Evolutionary conservation across 2,797 vertebrate genomes (phyloP).

Genomic region (Lagodon rhomboides): DNA sequence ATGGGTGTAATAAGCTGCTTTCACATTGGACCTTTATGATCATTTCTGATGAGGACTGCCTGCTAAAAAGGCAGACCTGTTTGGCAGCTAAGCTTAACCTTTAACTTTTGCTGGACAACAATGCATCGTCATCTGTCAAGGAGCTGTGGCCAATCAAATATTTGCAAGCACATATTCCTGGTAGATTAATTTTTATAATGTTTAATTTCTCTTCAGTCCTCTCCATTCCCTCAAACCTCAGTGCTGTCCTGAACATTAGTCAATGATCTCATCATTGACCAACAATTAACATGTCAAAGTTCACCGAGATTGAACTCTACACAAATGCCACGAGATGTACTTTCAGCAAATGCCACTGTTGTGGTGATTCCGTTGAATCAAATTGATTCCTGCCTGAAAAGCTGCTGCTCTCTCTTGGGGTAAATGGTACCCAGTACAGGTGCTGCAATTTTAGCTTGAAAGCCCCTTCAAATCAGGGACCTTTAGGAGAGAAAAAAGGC

Average conservation of each 20-base stretch:
- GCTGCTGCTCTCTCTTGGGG: no score
- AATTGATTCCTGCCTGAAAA: neutral
- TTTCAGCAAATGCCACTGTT: neutral
- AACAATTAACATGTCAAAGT: neutral
- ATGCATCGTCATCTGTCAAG: neutral
- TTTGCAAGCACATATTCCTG: neutral
- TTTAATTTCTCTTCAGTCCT: neutral
- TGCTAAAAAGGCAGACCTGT: no score
- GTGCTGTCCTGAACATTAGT: neutral
- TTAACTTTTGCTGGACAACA: neutral
- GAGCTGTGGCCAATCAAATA: neutral
- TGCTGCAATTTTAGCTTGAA: neutral
- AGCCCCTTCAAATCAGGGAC: neutral
- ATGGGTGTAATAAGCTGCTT: no score
- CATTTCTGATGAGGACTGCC: no score
- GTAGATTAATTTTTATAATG: neutral
- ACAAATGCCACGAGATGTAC: neutral
- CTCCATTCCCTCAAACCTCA: neutral
- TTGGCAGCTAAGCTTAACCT: slow-evolving; percentile 4
- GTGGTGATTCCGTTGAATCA: neutral
- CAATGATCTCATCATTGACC: no score
- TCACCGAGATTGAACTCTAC: neutral
- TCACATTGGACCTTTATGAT: no score
- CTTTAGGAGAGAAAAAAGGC: neutral
- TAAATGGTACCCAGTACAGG: no score